Evolutionary conservation across 2,797 vertebrate species (phyloP), one percentile per base, ranked within the genome.

Genomic region (Buceros bicornis): DNA sequence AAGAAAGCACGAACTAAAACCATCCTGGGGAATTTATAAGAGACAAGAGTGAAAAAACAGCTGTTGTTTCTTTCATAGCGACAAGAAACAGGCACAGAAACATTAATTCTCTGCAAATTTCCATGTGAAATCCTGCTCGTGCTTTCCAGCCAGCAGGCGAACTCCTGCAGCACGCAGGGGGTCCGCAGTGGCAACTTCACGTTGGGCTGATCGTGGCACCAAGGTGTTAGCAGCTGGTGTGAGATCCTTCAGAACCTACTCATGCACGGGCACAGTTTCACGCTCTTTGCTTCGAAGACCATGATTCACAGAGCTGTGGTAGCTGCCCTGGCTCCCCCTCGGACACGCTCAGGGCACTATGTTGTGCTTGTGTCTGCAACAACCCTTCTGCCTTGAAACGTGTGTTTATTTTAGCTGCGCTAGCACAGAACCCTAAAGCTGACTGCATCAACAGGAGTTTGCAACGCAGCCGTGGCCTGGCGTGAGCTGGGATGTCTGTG

Each of bases 341-440:
- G 10, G 54, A 19, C 13, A 7, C 10, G 35, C 28, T 58, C 15
- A 14, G 35, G 60, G 35, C 35, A 22, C 43, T 13, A 13, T 20
- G 19, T 16, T 20, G 3, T 25, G 43, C 29, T n/a, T 13, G 21
- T 0, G 2, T 17, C 48, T 57, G 50, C 4, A 0, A 18, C 14
- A 35, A 42, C 12, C 22, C 1, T 0, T 35, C 31, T 40, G 60
- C 43, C 54, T 48, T 47, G 43, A 62, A 74, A 64, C 8, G 18
- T 16, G 11, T 6, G n/a, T 24, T 57, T 58, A 1, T 47, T 64
- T 64, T 25, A 28, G 15, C 53, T 15, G 47, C 26, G 13, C 43
- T 29, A 66, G 22, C 3, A 1, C 50, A 74, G 53, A 69, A 31
- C 18, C 29, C 22, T 53, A 53, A 84, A 42, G 13, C 16, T 57